Conservation (phyloP, 2,113 vertebrate species). For the Tamias sibiricus region DNA sequence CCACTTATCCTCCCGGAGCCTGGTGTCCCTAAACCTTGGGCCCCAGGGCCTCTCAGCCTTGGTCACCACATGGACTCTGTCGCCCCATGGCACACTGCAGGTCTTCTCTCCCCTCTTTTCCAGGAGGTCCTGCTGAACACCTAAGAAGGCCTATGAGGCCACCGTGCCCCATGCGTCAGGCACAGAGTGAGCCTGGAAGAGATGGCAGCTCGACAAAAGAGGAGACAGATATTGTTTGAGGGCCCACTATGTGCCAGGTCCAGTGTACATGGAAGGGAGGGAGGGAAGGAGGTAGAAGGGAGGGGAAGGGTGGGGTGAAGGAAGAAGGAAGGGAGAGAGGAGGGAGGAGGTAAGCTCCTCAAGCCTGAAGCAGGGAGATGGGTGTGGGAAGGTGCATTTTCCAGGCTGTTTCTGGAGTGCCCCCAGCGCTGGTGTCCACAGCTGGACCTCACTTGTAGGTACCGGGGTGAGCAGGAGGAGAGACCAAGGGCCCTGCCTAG, state of each 20-base stretch:
- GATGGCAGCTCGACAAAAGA: background rate
- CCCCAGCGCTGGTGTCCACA: background rate
- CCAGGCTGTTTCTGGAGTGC: background rate
- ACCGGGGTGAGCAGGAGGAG: background rate
- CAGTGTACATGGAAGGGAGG: background rate
- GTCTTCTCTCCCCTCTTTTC: background rate
- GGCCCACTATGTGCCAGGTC: background rate
- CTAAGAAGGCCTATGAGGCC: background rate
- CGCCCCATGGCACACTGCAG: background rate
- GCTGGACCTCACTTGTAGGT: background rate
- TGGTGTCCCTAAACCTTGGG: no score
- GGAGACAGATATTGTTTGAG: background rate
- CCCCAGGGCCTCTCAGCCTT: background rate
- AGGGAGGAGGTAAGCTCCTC: background rate
- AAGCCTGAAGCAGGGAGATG: background rate
- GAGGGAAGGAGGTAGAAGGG: background rate
- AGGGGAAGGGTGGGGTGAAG: no score
- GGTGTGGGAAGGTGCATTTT: no score
- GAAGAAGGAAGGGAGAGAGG: accelerated
- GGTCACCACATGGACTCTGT: background rate
- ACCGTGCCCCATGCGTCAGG: background rate
- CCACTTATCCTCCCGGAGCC: no score
- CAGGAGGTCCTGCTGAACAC: background rate
- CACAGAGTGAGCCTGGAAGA: no score
- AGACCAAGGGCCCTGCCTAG: background rate